Percentiles rank a stretch among this genome's conserved stretches.
phyloP scores from a whole-genome alignment of 2,113 vertebrate species.

The Limanda limanda region DNA sequence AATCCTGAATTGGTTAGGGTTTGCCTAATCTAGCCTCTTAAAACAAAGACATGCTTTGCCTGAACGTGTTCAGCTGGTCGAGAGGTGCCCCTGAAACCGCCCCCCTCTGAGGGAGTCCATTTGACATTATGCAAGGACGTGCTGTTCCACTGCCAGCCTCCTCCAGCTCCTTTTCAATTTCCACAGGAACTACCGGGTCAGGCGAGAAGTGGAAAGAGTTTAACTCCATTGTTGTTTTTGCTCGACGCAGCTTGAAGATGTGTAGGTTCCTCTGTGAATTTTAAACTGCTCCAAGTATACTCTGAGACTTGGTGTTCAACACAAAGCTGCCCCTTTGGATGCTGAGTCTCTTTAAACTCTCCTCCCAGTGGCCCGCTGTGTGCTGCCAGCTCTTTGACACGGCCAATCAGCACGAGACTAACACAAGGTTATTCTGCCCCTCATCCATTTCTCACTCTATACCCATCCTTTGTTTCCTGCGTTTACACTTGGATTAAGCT shows the following conservation, averaged over 20 bases:
- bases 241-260: slow-evolving; percentile 12
- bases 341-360: slow-evolving; percentile 19
- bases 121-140: slow-evolving; percentile 20
- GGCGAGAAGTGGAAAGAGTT: background rate
- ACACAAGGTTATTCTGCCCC: background rate
- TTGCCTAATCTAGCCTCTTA: slow-evolving; percentile 25
- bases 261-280: slow-evolving; percentile 26
- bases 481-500: slow-evolving; percentile 31
- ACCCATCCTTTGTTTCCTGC: slow-evolving; percentile 35
- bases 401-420: background rate
- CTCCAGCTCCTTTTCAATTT: background rate
- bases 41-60: slow-evolving; percentile 27
- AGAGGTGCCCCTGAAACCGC: slow-evolving; percentile 23
- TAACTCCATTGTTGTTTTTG: slow-evolving; percentile 6
- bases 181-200: background rate
- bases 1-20: slow-evolving; percentile 4
- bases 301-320: slow-evolving; percentile 7
- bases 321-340: slow-evolving; percentile 16
- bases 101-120: background rate
- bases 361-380: background rate
- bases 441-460: slow-evolving; percentile 14
- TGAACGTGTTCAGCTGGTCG: slow-evolving; percentile 24
- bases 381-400: background rate
- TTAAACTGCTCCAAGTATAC: background rate
- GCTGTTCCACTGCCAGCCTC: slow-evolving; percentile 7